phyloP scores from a whole-genome alignment of 2,113 vertebrate species.

The Lontra canadensis region DNA sequence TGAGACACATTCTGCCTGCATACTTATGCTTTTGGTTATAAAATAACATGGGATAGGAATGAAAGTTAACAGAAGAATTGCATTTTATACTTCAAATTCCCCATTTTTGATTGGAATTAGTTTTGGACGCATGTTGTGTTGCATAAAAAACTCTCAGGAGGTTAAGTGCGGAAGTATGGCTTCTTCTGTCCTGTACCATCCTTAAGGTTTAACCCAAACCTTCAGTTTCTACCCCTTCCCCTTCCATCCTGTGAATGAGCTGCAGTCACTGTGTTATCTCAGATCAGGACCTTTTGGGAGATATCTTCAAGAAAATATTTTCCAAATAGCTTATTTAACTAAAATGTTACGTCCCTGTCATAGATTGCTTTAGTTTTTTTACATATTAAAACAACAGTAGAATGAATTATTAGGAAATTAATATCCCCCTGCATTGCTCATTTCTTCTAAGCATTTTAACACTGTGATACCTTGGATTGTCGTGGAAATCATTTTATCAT shows the following conservation, averaged over 20 bases:
- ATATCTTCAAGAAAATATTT: not conserved
- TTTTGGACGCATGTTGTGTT: not conserved
- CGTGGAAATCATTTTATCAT: not conserved
- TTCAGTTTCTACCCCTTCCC: not conserved
- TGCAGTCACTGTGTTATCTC: not conserved
- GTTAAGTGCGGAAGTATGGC: not conserved
- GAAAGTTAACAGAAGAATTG: not conserved
- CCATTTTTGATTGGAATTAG: not conserved
- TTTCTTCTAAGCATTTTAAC: not conserved
- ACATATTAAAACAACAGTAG: not conserved
- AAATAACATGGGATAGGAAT: not conserved
- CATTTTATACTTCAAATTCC: not conserved
- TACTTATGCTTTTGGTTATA: not conserved
- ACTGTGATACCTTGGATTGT: not conserved
- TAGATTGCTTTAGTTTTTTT: not conserved
- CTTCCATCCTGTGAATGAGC: not conserved
- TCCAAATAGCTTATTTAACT: not conserved
- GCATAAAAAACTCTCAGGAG: constrained; percentile 40
- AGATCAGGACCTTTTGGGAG: not conserved
- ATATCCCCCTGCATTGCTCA: not conserved
- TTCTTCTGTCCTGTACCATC: not conserved
- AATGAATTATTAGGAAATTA: not conserved
- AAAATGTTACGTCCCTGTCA: not conserved
- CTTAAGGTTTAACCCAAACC: not conserved
- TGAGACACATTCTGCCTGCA: not conserved